Base-by-base conservation (phyloP, 1,140 invertebrate genomes). In the Formica exsecta region DNA sequence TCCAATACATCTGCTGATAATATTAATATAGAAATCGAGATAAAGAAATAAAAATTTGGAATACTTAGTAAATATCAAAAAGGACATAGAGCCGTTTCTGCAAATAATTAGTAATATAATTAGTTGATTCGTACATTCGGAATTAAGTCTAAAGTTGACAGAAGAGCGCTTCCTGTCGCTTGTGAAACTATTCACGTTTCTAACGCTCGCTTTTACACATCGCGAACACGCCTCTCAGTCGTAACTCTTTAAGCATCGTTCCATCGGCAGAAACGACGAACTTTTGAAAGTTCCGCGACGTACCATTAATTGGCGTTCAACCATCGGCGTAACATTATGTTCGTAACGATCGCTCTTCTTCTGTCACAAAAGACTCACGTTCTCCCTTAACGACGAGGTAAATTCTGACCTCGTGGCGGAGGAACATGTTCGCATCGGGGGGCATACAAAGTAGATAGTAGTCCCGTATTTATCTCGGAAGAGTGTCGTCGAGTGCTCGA, bases 221-320 rank as follows among this genome's bases (percentile, higher is more conserved):
- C 71, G 44, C 81, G 59, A 41, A 57, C 32, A 61, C 73, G 62
- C 71, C 57, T 83, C 70, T 38, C 13, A 59, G 38, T 41, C 41
- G 71, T 66, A 65, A 77, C 70, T 85, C 74, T 65, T 77, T 25
- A 36, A 85, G 73, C 32, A 8, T 38, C 51, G 70, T 48, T 51
- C 59, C 41, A 84, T 51, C 81, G 44, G 32, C 16, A 48, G 59
- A 76, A 76, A 85, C 59, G 81, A 54, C 73, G 44, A 76, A 85
- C 71, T 81, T 44, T 32, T 44, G 79, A 59, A 61, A 85, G 81
- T 85, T 38, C 44, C 44, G 41, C 29, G 64, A 73, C 65, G 66
- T 86, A 62, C 85, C 85, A 74, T 81, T 86, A 84, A 86, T 86
- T 83, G 77, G 62, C 85, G 65, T 70, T 86, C 76, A 73, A 66